Conservation (phyloP, 1,140 invertebrate species). For the Drosophila ironensis region DNA sequence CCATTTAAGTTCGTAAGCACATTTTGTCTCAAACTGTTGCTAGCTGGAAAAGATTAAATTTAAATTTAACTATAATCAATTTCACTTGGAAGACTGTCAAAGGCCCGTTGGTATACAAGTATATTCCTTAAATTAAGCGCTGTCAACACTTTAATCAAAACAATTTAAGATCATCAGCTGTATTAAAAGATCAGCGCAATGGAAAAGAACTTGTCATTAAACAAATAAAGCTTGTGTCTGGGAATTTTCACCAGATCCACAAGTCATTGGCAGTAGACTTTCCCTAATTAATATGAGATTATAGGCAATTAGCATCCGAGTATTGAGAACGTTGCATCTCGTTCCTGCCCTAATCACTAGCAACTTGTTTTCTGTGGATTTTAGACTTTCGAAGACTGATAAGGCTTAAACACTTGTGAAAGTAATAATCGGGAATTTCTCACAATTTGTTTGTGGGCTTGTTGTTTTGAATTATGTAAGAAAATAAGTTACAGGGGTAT, state of each 20-base stretch:
- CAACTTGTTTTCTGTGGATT: no score
- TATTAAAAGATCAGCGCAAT: neutral
- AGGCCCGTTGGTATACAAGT: conserved; percentile 14
- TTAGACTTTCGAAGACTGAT: no score
- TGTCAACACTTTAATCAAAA: conserved; percentile 37
- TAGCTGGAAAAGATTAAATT: conserved; percentile 23
- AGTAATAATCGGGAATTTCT: neutral
- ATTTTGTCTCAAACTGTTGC: conserved; percentile 10
- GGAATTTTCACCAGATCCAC: neutral
- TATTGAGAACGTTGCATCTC: no score
- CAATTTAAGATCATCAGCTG: neutral
- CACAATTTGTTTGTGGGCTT: neutral
- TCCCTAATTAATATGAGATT: neutral
- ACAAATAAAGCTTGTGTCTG: neutral
- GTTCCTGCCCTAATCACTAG: no score
- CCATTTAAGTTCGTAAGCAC: conserved; percentile 22
- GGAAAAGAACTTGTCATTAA: neutral
- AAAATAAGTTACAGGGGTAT: no score
- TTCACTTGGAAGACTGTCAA: neutral
- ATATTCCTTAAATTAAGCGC: conserved; percentile 32
- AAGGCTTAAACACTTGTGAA: neutral
- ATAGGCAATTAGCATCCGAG: neutral
- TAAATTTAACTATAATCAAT: neutral
- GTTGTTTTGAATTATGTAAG: no score
- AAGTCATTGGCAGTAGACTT: neutral